Conservation (phyloP, 2,797 vertebrate species). For the Parauchenoglanis punctatus region DNA sequence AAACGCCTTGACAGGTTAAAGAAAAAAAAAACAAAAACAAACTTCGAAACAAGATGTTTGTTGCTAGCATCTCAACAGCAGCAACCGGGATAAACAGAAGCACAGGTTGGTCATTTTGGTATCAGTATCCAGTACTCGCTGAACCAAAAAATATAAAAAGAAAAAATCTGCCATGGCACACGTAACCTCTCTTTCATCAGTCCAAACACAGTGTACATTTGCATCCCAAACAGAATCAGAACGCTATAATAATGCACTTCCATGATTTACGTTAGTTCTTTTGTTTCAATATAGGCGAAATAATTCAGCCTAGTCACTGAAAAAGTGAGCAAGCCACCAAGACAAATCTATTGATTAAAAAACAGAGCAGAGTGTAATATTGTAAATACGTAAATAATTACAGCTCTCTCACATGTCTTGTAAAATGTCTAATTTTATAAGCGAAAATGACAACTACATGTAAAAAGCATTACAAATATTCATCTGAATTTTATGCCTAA, state of each 20-base stretch:
- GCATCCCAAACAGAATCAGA: neutral
- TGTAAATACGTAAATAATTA: neutral
- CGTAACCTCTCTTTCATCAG: neutral
- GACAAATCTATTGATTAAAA: neutral
- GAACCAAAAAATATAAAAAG: neutral
- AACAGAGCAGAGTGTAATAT: neutral
- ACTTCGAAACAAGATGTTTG: neutral
- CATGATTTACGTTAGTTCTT: neutral
- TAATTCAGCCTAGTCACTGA: neutral
- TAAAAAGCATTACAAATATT: slow-evolving; percentile 3
- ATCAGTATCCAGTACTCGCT: neutral
- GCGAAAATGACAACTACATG: neutral
- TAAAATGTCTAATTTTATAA: neutral
- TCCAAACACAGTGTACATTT: neutral
- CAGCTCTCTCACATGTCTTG: neutral
- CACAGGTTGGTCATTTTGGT: neutral
- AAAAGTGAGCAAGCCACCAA: neutral
- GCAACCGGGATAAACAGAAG: neutral
- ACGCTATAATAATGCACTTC: neutral
- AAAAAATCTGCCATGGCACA: too few relatives aligned
- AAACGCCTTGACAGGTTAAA: neutral
- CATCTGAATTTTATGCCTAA: neutral
- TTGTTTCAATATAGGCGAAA: neutral
- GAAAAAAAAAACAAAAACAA: neutral
- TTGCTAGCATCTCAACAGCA: neutral